Percentiles rank a stretch among this genome's conserved stretches.
Conservation (phyloP, 2,888 invertebrate genomes). For the Phyto melanocephala region DNA sequence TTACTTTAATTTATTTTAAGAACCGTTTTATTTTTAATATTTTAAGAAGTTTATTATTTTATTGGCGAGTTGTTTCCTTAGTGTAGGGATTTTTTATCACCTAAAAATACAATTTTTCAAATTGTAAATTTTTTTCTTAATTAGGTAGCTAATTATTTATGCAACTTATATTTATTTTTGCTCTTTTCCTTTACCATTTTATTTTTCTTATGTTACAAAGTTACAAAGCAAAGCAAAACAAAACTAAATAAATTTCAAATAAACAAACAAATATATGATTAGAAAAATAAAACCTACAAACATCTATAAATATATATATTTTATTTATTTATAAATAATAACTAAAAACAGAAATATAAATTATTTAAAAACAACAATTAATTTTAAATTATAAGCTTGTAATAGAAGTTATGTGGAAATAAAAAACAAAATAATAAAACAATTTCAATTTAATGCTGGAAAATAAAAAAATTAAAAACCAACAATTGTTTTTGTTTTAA, state of each 20-base stretch:
- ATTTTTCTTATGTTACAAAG: not conserved
- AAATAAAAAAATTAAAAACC: not conserved
- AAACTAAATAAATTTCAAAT: conserved; percentile 41
- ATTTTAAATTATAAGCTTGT: conserved; percentile 59
- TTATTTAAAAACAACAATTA: conserved; percentile 49
- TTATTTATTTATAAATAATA: conserved; percentile 61
- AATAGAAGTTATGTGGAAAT: conserved; percentile 54
- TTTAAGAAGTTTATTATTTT: not conserved
- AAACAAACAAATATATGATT: conserved; percentile 7
- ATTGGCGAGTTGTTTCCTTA: not conserved
- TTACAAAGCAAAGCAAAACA: conserved; percentile 28
- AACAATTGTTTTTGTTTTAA: not conserved
- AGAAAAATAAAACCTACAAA: conserved; percentile 34
- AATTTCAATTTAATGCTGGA: conserved; percentile 60
- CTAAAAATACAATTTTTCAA: not conserved
- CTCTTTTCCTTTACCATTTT: not conserved
- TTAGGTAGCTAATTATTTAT: conserved; percentile 38
- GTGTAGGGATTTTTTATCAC: not conserved
- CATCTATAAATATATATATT: conserved; percentile 20
- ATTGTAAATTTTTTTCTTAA: conserved; percentile 13
- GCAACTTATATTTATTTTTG: not conserved
- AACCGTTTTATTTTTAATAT: no score
- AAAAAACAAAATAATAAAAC: conserved; percentile 40
- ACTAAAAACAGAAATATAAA: conserved; percentile 48
- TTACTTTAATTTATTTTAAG: not conserved